Conservation (phyloP, 2,888 invertebrate genomes). For the Drosophila pegasa region DNA sequence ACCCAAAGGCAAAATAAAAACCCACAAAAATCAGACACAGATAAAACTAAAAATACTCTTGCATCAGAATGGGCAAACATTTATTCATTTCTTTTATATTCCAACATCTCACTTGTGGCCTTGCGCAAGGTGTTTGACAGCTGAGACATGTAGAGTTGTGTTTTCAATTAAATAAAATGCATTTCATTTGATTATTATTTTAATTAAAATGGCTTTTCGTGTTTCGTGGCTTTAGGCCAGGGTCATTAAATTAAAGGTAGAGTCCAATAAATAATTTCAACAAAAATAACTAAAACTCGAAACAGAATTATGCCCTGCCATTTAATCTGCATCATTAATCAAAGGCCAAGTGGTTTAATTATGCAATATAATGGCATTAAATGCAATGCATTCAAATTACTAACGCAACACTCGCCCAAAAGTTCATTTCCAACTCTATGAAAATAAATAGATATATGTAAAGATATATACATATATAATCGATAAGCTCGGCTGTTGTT, state of each 20-base stretch:
- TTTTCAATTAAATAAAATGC: slow-evolving; percentile 8
- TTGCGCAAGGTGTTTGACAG: slow-evolving; percentile 3
- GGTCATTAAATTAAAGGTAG: slow-evolving; percentile 38
- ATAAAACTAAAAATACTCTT: neutral
- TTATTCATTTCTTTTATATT: neutral
- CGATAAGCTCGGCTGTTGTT: slow-evolving; percentile 28
- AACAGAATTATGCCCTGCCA: slow-evolving; percentile 41
- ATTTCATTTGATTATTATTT: neutral
- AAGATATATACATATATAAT: slow-evolving; percentile 32
- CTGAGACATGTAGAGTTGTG: neutral
- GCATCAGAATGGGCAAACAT: neutral
- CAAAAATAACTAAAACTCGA: slow-evolving; percentile 35
- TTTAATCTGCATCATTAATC: slow-evolving; percentile 73
- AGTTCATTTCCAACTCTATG: slow-evolving; percentile 50
- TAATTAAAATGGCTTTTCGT: slow-evolving; percentile 14
- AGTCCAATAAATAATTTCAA: slow-evolving; percentile 36
- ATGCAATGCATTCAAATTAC: slow-evolving; percentile 30
- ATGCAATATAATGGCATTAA: slow-evolving; percentile 50
- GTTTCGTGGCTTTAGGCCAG: slow-evolving; percentile 8
- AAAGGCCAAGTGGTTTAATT: slow-evolving; percentile 59
- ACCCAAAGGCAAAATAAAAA: neutral
- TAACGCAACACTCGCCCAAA: slow-evolving; percentile 3
- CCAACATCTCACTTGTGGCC: neutral
- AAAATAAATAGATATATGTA: slow-evolving; percentile 13
- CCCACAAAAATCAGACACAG: no score